phyloP scores from a whole-genome alignment of 2,888 invertebrate genomes.

The Spilarctia lutea region DNA sequence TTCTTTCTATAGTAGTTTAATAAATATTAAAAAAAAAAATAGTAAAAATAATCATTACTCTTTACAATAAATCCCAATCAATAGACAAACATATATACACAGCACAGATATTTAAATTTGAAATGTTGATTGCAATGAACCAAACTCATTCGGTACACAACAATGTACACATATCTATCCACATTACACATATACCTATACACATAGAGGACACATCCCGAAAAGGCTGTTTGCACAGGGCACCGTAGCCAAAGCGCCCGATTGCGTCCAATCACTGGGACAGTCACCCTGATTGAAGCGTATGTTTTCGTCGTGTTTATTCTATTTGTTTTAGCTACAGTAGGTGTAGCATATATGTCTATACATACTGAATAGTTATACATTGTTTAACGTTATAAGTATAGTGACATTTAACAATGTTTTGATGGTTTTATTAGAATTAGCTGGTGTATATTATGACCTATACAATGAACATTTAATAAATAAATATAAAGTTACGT shows the following conservation, averaged over 20 bases:
- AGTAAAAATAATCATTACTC: no score
- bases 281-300: constrained; percentile 60
- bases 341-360: neutral
- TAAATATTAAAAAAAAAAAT: no score
- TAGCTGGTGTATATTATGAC: no score
- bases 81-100: neutral
- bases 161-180: neutral
- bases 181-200: neutral
- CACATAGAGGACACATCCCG: constrained; percentile 6
- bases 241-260: constrained; percentile 42
- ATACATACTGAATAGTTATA: neutral
- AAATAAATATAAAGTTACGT: neutral
- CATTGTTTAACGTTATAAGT: neutral
- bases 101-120: neutral
- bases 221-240: constrained; percentile 42
- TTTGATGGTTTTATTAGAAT: no score
- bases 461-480: neutral
- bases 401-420: neutral
- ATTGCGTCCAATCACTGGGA: constrained; percentile 61
- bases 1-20: no score
- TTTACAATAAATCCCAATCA: neutral
- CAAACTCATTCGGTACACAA: neutral
- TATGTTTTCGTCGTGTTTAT: constrained; percentile 33
- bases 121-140: constrained; percentile 1
- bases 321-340: constrained; percentile 23